A percentile compares a stretch with the other conserved stretches of the same genome.
phyloP scores from a whole-genome alignment of 2,113 vertebrate species.

The Azemiops feae region DNA sequence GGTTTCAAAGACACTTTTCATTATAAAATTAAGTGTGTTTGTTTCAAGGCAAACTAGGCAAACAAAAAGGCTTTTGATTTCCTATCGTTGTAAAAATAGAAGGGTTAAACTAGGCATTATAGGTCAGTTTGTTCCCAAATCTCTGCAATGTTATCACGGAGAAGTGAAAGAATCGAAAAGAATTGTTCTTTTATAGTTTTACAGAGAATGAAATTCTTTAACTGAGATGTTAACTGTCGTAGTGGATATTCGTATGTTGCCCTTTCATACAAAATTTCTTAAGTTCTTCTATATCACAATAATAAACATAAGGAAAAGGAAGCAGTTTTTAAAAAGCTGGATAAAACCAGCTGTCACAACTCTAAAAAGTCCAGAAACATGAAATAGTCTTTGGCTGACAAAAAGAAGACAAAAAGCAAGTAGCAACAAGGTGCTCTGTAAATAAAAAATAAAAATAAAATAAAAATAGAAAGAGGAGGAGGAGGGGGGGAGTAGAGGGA shows the following conservation, averaged over 20 bases:
- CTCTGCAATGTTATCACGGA: not conserved
- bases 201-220: not conserved
- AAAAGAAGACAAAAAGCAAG: not conserved
- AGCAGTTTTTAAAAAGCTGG: not conserved
- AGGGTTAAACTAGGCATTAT: not conserved
- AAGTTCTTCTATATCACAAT: not conserved
- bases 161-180: not conserved
- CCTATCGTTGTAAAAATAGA: not conserved
- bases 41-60: not conserved
- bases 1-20: not conserved
- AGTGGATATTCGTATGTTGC: not conserved
- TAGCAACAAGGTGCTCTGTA: too few relatives aligned
- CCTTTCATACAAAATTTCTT: not conserved
- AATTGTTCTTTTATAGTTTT: not conserved
- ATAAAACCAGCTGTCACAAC: not conserved
- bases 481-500: too few relatives aligned
- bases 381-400: not conserved
- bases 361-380: not conserved
- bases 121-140: not conserved
- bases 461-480: not conserved
- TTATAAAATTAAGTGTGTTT: not conserved
- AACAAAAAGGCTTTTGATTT: not conserved
- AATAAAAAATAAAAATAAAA: not conserved
- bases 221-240: too few relatives aligned
- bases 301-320: not conserved